Percentiles rank a stretch among this genome's conserved stretches.
Evolutionary conservation across 2,797 vertebrate species (phyloP).

Genomic region (Eurystomus glaucurus): DNA sequence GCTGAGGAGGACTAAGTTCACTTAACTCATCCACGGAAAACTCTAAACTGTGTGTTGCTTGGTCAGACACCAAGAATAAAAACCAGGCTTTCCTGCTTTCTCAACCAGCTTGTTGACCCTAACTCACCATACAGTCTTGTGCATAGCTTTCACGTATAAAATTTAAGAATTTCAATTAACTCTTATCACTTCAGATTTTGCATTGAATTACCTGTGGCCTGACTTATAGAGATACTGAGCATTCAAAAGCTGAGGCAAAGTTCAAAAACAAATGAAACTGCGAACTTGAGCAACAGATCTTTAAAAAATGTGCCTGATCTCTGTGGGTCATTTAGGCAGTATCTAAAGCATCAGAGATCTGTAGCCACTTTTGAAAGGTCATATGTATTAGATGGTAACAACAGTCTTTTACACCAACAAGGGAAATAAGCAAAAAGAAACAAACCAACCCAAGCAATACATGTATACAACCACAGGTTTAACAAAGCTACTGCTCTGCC

Average conservation of each 20-base stretch:
- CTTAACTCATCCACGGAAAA: not conserved
- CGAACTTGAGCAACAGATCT: not conserved
- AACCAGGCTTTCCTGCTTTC: not conserved
- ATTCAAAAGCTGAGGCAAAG: not conserved
- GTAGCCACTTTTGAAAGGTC: not conserved
- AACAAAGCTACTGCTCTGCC: not conserved
- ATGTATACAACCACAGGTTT: not conserved
- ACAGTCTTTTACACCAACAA: not conserved
- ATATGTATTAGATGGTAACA: fast-evolving
- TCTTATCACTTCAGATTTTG: not conserved
- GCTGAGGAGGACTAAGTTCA: not conserved
- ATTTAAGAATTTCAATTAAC: not conserved
- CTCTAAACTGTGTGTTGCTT: not conserved
- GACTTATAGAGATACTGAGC: fast-evolving
- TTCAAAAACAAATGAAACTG: not conserved
- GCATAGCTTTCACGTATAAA: not conserved
- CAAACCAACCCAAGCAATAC: not conserved
- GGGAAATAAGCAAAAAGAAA: not conserved
- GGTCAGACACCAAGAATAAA: not conserved
- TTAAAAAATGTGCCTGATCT: not conserved
- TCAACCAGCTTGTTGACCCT: not conserved
- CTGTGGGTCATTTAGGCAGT: not conserved
- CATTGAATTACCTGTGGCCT: not conserved
- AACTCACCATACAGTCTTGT: not conserved
- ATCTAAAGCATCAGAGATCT: not conserved